These are phyloP conservation scores for Nibea albiflora DNA, from an alignment of 2,113 vertebrate species.

Conservation along the genomic window DNA sequence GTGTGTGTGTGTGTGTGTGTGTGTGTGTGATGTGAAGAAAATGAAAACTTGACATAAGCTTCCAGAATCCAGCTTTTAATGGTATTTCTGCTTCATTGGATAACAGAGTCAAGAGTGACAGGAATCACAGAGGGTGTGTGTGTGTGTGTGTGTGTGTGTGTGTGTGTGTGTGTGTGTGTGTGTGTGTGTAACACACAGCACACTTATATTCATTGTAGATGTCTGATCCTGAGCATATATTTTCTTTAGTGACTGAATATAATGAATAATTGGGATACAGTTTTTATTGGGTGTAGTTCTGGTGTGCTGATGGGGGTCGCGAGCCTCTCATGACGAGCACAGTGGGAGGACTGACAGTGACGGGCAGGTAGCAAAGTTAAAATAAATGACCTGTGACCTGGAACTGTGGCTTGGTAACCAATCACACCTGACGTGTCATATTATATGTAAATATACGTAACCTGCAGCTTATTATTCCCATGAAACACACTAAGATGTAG, in stretches of 20 bases:
- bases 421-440: constrained; percentile 40
- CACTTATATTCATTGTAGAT: neutral
- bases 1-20: constrained; percentile 9
- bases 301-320: neutral
- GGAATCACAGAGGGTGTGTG: constrained; percentile 13
- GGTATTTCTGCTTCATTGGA: constrained; percentile 62
- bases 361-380: constrained; percentile 8
- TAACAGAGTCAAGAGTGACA: constrained; percentile 43
- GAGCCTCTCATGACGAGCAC: no score
- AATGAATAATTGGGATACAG: neutral
- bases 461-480: constrained; percentile 44
- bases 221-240: neutral
- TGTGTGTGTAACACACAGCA: constrained; percentile 11
- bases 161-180: no score
- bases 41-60: constrained; percentile 61
- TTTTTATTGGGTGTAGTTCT: neutral
- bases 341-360: neutral
- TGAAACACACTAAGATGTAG: constrained; percentile 6
- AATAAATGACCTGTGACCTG: constrained; percentile 42
- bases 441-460: constrained; percentile 44
- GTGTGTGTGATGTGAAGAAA: constrained; percentile 29
- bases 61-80: constrained; percentile 59
- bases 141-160: neutral
- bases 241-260: neutral
- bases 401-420: neutral